These are phyloP conservation scores for Apodemia duryi DNA, from an alignment of 2,888 invertebrate genomes.

Conservation along the genomic window DNA sequence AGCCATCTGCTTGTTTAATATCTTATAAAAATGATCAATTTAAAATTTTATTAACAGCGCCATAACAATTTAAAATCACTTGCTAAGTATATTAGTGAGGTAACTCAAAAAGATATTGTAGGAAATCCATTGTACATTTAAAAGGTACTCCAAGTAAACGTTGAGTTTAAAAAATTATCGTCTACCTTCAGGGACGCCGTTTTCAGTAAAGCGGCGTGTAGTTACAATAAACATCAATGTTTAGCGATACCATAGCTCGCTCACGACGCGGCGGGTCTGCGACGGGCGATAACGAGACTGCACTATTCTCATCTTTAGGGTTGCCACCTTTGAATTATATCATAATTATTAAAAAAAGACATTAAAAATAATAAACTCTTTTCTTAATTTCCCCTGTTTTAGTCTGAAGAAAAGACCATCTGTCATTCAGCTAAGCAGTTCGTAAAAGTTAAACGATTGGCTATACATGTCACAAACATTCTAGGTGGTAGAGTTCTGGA, in stretches of 20 bases:
- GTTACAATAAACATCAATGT: constrained; percentile 20
- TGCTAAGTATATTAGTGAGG: background rate
- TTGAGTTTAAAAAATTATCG: constrained; percentile 4
- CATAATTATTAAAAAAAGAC: too few species aligned
- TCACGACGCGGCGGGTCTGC: constrained; percentile 34
- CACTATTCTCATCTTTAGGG: constrained; percentile 38
- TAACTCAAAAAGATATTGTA: background rate
- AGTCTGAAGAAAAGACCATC: too few species aligned
- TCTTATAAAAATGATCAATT: too few species aligned
- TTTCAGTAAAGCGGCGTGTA: constrained; percentile 5
- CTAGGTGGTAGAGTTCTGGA: too few species aligned
- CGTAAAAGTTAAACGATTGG: too few species aligned
- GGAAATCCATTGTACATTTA: constrained; percentile 4
- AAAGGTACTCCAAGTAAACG: constrained; percentile 4
- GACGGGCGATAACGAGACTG: constrained; percentile 43
- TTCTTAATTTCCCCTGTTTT: too few species aligned
- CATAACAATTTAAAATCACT: background rate
- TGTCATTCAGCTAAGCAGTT: too few species aligned
- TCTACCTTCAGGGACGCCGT: background rate
- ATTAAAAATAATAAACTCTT: too few species aligned
- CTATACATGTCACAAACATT: too few species aligned
- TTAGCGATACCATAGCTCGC: constrained; percentile 19
- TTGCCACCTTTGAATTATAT: constrained; percentile 23
- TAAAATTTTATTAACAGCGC: background rate
- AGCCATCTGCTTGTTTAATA: too few species aligned